A percentile compares a stretch with the other conserved stretches of the same genome.
Evolutionary conservation across 2,888 invertebrate species (phyloP).

Genomic region (Athalia circularis): DNA sequence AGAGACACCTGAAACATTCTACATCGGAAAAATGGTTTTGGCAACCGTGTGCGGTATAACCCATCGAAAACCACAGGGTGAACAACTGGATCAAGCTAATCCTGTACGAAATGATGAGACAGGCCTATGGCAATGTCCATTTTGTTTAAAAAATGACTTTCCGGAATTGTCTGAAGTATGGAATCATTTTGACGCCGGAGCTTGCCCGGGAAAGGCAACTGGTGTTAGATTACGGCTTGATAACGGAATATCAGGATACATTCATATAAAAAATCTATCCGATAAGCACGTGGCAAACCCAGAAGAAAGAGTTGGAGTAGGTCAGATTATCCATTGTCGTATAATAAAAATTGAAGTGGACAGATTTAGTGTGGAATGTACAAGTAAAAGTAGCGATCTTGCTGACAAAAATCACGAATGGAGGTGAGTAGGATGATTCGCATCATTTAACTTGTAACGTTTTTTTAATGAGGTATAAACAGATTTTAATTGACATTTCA

Average conservation of each 20-base stretch:
- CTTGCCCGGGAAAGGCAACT: constrained; percentile 96
- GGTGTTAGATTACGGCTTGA: constrained; percentile 94
- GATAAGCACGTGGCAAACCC: constrained; percentile 96
- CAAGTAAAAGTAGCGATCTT: constrained; percentile 94
- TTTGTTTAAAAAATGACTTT: constrained; percentile 96
- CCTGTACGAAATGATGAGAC: constrained; percentile 96
- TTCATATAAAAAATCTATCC: constrained; percentile 94
- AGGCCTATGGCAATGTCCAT: constrained; percentile 97
- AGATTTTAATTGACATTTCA: constrained; percentile 17
- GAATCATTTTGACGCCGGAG: constrained; percentile 98
- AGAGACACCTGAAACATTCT: constrained; percentile 96
- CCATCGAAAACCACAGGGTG: constrained; percentile 92
- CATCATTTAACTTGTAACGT: constrained; percentile 3
- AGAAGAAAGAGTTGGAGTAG: constrained; percentile 90
- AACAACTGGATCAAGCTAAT: constrained; percentile 96
- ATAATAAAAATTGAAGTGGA: constrained; percentile 98
- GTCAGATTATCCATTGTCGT: constrained; percentile 90
- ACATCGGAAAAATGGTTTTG: constrained; percentile 89
- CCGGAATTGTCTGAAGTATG: constrained; percentile 97
- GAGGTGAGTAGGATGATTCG: constrained; percentile 76
- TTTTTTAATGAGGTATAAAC: neutral
- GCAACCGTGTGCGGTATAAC: constrained; percentile 89
- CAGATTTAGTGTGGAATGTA: constrained; percentile 93
- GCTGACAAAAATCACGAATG: constrained; percentile 93
- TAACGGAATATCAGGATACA: constrained; percentile 94